Conservation (phyloP, 2,888 invertebrate genomes). For the Drosophila prostipennis region DNA sequence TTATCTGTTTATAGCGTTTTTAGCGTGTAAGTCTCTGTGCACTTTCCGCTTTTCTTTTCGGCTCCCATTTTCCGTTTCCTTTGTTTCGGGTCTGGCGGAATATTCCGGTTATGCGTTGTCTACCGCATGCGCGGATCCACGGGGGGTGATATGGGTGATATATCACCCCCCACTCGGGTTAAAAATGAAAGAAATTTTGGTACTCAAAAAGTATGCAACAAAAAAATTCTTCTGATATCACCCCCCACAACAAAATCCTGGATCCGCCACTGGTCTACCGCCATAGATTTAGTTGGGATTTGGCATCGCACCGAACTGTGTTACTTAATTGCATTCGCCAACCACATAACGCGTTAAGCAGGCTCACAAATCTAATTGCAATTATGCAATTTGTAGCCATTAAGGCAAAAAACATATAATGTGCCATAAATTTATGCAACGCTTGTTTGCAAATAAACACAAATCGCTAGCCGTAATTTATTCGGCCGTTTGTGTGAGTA, state of each 20-base stretch:
- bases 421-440: conserved; percentile 46
- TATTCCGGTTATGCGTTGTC: conserved; percentile 9
- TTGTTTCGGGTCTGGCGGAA: conserved; percentile 12
- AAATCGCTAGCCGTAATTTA: conserved; percentile 58
- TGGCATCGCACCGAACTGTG: conserved; percentile 21
- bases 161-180: no score
- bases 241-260: no score
- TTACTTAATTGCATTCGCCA: conserved; percentile 53
- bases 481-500: conserved; percentile 17
- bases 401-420: conserved; percentile 58
- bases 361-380: conserved; percentile 70
- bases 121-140: no score
- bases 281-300: conserved; percentile 19
- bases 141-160: no score
- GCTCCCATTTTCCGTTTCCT: conserved; percentile 1
- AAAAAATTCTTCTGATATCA: no score
- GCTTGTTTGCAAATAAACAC: conserved; percentile 71
- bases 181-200: no score
- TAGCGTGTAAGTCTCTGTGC: conserved; percentile 61
- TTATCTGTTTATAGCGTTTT: conserved; percentile 72
- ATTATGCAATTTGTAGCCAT: conserved; percentile 74
- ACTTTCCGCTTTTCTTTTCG: conserved; percentile 24
- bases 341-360: conserved; percentile 21
- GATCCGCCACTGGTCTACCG: no score
- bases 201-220: no score